phyloP scores from a whole-genome alignment of 1,140 invertebrate species.

The Rhopalosiphum maidis region DNA sequence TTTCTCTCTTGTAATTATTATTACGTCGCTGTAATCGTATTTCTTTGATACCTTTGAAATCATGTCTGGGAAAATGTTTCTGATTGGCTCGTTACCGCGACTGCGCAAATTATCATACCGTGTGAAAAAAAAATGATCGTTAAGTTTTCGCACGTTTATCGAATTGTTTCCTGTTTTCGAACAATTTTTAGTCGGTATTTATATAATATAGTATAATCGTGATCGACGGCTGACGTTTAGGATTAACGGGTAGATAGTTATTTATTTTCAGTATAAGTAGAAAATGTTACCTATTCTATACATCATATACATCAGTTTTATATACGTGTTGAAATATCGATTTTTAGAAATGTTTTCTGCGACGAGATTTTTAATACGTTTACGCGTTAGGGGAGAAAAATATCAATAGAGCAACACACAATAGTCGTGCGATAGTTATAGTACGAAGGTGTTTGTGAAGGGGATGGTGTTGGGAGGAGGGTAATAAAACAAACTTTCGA shows the following conservation, averaged over 20 bases:
- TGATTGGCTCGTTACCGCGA: neutral
- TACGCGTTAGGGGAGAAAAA: neutral
- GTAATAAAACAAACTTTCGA: constrained; percentile 52
- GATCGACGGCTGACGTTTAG: neutral
- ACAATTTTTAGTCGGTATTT: neutral
- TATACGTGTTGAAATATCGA: neutral
- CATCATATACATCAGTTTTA: neutral
- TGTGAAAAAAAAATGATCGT: constrained; percentile 7
- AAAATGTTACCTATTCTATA: neutral
- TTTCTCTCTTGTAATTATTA: neutral
- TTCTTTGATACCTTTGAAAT: neutral
- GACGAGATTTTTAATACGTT: constrained; percentile 16
- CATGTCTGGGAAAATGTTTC: neutral
- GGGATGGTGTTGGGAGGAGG: neutral
- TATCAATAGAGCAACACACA: constrained; percentile 38
- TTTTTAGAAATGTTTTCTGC: neutral
- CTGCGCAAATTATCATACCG: neutral
- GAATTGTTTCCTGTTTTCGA: neutral
- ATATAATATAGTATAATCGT: neutral
- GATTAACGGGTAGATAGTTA: neutral
- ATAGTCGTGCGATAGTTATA: neutral
- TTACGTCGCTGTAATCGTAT: neutral
- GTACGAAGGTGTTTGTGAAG: neutral
- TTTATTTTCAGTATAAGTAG: neutral
- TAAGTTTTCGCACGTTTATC: neutral